Percentiles rank a stretch among this genome's conserved stretches.
These are phyloP conservation scores for Aporrectodea caliginosa DNA, from an alignment of 1,140 invertebrate species.

Conservation along the genomic window DNA sequence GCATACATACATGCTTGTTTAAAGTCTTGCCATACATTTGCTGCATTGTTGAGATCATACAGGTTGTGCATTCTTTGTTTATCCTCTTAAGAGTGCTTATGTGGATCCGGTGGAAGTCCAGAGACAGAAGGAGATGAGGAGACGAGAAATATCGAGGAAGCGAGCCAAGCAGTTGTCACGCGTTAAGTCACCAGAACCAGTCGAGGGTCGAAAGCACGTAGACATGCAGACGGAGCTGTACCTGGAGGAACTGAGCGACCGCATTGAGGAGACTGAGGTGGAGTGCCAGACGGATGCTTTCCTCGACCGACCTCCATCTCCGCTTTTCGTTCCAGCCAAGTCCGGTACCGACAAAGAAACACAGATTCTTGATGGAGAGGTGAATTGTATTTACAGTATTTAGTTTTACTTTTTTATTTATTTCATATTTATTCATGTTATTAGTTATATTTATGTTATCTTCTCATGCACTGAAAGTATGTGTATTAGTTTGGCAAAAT, in stretches of 20 bases:
- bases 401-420: too few species aligned
- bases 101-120: slow-evolving; percentile 56
- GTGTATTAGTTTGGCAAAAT: too few species aligned
- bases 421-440: too few species aligned
- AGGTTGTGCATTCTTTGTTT: too few species aligned
- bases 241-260: slow-evolving; percentile 70
- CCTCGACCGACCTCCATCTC: slow-evolving; percentile 69
- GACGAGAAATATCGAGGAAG: slow-evolving; percentile 52
- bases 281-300: slow-evolving; percentile 82
- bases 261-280: slow-evolving; percentile 64
- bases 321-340: slow-evolving; percentile 71
- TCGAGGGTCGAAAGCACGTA: slow-evolving; percentile 74
- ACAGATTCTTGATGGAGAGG: slow-evolving; percentile 81
- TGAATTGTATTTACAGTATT: too few species aligned
- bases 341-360: slow-evolving; percentile 73
- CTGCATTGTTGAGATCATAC: too few species aligned
- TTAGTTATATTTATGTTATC: too few species aligned
- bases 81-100: slow-evolving; percentile 53
- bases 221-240: slow-evolving; percentile 81
- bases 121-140: slow-evolving; percentile 51
- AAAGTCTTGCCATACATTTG: too few species aligned
- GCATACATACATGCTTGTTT: too few species aligned
- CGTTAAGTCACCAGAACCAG: slow-evolving; percentile 52
- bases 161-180: slow-evolving; percentile 53
- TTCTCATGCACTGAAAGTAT: too few species aligned